Conservation (phyloP, 2,113 vertebrate species). For the Hemibagrus wyckioides region DNA sequence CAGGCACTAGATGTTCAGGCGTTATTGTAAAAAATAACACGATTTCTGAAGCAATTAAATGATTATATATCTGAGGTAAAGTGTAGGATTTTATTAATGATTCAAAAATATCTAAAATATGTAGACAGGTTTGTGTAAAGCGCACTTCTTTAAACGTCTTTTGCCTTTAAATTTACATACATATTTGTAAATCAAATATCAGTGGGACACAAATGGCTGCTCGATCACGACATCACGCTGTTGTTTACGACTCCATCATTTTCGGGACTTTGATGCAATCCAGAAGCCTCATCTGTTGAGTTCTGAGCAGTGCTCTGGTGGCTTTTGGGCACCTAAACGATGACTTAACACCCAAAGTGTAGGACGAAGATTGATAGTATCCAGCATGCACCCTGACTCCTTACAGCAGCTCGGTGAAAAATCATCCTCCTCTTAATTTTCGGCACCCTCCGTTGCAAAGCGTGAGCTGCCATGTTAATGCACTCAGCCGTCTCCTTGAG, state of each 20-base stretch:
- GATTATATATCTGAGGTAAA: not conserved
- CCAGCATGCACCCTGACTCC: constrained; percentile 10
- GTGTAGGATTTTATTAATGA: not conserved
- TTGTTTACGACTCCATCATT: not conserved
- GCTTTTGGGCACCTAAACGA: not conserved
- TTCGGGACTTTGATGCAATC: not conserved
- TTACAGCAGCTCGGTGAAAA: constrained; percentile 16
- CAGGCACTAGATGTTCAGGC: not conserved
- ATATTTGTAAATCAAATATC: constrained; percentile 11
- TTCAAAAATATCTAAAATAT: not conserved
- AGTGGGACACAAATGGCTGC: constrained; percentile 7
- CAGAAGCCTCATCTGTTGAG: not conserved
- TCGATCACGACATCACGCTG: too few relatives aligned
- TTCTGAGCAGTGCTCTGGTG: not conserved
- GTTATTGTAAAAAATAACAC: not conserved
- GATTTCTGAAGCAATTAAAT: not conserved
- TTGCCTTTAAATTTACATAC: not conserved
- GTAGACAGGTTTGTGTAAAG: not conserved
- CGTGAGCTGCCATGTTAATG: constrained; percentile 34
- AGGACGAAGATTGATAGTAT: constrained; percentile 37
- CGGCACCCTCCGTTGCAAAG: constrained; percentile 27
- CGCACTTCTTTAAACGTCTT: not conserved
- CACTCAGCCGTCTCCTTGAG: constrained; percentile 15
- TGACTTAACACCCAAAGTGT: not conserved
- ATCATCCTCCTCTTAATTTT: constrained; percentile 28